A percentile compares a stretch with the other conserved stretches of the same genome.
These are phyloP conservation scores for Trypoxylus dichotomus DNA, from an alignment of 1,140 invertebrate species.

Conservation along the genomic window DNA sequence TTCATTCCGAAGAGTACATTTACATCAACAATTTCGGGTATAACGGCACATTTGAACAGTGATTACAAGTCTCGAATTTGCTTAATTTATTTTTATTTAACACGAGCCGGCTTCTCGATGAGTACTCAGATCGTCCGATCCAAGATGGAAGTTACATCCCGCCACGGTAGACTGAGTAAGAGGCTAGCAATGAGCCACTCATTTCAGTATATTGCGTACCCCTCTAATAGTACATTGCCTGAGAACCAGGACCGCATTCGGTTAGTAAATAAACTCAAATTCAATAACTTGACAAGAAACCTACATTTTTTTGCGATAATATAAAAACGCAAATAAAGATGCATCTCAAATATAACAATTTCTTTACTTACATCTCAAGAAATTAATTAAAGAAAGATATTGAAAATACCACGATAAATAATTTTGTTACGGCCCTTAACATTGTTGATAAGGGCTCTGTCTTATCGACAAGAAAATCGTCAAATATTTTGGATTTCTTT, in stretches of 20 bases:
- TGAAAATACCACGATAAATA: not conserved
- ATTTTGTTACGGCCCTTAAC: not conserved
- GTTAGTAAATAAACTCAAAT: not conserved
- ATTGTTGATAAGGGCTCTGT: not conserved
- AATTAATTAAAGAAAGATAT: not conserved
- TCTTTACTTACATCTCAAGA: not conserved
- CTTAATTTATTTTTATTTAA: slow-evolving; percentile 39
- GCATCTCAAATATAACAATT: not conserved
- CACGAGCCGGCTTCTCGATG: slow-evolving; percentile 52
- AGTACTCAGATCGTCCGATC: slow-evolving; percentile 44
- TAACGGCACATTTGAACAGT: slow-evolving; percentile 43
- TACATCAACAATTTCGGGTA: slow-evolving; percentile 39
- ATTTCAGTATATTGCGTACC: slow-evolving; percentile 53
- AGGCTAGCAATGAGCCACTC: slow-evolving; percentile 45
- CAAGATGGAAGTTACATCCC: slow-evolving; percentile 56
- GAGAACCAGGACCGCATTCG: slow-evolving; percentile 20
- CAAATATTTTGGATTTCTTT: not conserved
- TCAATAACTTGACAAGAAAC: not conserved
- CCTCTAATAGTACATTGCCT: slow-evolving; percentile 55
- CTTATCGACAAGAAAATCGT: not conserved
- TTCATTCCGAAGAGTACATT: slow-evolving; percentile 49
- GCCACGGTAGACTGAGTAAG: slow-evolving; percentile 53
- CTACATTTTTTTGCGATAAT: not conserved
- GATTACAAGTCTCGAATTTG: slow-evolving; percentile 37
- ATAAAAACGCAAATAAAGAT: not conserved